phyloP scores from a whole-genome alignment of 2,113 vertebrate species.

The Rhipidura dahli region DNA sequence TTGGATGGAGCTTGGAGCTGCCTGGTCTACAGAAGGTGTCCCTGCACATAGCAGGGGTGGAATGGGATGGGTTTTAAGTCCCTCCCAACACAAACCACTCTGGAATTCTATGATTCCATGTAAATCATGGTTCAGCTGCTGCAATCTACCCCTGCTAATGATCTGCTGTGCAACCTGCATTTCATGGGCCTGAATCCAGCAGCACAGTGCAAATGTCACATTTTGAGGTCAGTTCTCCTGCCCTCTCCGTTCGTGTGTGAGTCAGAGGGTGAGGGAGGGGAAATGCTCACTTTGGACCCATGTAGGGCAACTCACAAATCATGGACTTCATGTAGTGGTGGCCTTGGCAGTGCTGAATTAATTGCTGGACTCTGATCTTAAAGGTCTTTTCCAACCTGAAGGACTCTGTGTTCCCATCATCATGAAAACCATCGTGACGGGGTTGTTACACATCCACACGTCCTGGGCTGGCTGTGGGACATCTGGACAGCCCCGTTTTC shows the following conservation, averaged over 20 bases:
- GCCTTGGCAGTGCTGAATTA: not conserved
- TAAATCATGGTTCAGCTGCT: not conserved
- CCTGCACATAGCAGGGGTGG: not conserved
- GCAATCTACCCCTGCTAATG: not conserved
- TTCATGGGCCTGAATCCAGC: not conserved
- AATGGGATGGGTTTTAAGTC: not conserved
- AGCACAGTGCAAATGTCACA: not conserved
- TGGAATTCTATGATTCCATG: not conserved
- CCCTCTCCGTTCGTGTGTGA: not conserved
- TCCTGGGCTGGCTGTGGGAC: not conserved
- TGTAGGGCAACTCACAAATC: not conserved
- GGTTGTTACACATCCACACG: not conserved
- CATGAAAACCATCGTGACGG: rapidly evolving
- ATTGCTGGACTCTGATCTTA: not conserved
- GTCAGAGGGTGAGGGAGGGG: not conserved
- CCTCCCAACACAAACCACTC: not conserved
- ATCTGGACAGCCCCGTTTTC: not conserved
- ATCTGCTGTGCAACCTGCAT: not conserved
- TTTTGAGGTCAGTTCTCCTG: not conserved
- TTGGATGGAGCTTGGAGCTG: not conserved
- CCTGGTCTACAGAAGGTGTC: too few relatives aligned
- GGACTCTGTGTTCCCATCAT: not conserved
- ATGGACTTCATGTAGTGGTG: not conserved
- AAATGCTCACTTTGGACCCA: not conserved
- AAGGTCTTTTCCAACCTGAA: not conserved